Conservation (phyloP, 2,113 vertebrate genomes). For the Acrocephalus arundinaceus region DNA sequence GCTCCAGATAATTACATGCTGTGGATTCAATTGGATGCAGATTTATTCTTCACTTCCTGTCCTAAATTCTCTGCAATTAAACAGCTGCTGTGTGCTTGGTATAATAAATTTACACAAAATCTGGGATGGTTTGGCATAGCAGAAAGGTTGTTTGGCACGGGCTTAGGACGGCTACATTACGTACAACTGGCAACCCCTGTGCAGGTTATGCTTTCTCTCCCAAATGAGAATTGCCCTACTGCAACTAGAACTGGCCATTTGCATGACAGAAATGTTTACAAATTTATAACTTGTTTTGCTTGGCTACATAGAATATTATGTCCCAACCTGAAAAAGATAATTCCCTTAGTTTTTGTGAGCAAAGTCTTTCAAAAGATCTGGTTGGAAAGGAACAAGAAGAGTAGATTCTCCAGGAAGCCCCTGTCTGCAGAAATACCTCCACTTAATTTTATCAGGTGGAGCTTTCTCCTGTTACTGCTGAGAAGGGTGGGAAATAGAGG, state of each 20-base stretch:
- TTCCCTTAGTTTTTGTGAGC: neutral
- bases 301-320: neutral
- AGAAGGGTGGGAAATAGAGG: neutral
- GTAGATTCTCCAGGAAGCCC: neutral
- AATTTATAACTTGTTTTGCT: slow-evolving; percentile 11
- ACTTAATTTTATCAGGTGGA: neutral
- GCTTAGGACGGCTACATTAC: neutral
- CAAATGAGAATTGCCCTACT: neutral
- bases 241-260: neutral
- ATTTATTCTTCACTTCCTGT: slow-evolving; percentile 74
- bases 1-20: slow-evolving; percentile 67
- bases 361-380: neutral
- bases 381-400: neutral
- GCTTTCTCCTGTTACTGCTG: accelerated
- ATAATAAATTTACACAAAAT: slow-evolving; percentile 70
- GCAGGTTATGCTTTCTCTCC: slow-evolving; percentile 4
- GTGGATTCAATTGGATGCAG: slow-evolving; percentile 65
- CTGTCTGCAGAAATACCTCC: neutral
- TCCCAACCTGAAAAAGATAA: neutral
- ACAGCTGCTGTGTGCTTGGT: slow-evolving; percentile 68
- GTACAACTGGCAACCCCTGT: slow-evolving; percentile 7
- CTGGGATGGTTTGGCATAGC: slow-evolving; percentile 64
- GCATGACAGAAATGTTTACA: slow-evolving; percentile 19
- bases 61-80: slow-evolving; percentile 71
- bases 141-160: slow-evolving; percentile 49